Conservation (phyloP, 2,888 invertebrate species). For the Tortricodes alternella region DNA sequence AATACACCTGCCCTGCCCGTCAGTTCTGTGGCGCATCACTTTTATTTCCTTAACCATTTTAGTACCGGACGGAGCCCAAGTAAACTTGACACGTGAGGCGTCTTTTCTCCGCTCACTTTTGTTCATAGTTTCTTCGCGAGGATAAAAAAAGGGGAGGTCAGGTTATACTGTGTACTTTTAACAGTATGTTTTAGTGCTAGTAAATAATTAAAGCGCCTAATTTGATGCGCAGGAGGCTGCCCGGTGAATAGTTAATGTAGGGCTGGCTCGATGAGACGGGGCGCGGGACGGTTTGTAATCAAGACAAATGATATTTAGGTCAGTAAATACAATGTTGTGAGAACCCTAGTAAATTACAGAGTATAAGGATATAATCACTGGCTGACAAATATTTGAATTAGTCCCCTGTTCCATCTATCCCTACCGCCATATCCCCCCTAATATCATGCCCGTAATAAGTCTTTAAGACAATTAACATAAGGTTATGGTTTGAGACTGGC, state of each 20-base stretch:
- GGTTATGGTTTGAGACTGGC: too few species aligned
- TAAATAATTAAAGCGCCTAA: slow-evolving; percentile 80
- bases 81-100: slow-evolving; percentile 57
- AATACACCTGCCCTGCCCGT: slow-evolving; percentile 68
- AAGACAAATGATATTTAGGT: slow-evolving; percentile 32
- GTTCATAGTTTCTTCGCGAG: slow-evolving; percentile 37
- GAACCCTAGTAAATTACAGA: neutral
- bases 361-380: too few species aligned
- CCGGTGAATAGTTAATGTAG: slow-evolving; percentile 65
- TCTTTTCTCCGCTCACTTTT: slow-evolving; percentile 43
- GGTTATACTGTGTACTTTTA: slow-evolving; percentile 55
- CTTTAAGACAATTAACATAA: too few species aligned
- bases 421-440: too few species aligned
- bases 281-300: slow-evolving; percentile 48
- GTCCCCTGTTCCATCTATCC: too few species aligned
- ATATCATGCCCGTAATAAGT: too few species aligned
- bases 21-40: slow-evolving; percentile 54
- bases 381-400: too few species aligned
- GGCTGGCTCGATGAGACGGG: slow-evolving; percentile 60
- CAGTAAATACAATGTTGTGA: slow-evolving; percentile 6
- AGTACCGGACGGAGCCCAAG: slow-evolving; percentile 62
- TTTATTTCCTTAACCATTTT: slow-evolving; percentile 74
- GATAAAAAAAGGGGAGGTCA: slow-evolving; percentile 55
- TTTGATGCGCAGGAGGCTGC: slow-evolving; percentile 74
- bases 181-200: slow-evolving; percentile 74